Conservation (phyloP, 2,888 invertebrate genomes). For the Torymus texanus region DNA sequence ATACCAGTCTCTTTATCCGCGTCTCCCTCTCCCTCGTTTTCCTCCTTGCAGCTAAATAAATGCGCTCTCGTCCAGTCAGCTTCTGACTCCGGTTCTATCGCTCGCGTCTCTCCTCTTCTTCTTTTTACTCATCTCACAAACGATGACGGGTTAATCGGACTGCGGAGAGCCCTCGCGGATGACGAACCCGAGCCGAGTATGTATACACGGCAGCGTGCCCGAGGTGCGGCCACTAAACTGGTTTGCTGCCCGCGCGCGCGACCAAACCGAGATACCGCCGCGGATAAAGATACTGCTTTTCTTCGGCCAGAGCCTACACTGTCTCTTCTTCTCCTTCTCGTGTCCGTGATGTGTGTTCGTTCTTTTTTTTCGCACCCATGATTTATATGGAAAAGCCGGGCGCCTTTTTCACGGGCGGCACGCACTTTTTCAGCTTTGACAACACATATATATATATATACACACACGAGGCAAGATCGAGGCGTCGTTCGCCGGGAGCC, state of each 20-base stretch:
- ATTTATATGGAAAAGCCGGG: constrained; percentile 46
- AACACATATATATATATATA: too few species aligned
- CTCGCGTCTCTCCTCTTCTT: not conserved
- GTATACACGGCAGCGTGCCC: not conserved
- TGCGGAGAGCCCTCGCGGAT: constrained; percentile 24
- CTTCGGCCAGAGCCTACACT: constrained; percentile 13
- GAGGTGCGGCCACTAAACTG: constrained; percentile 23
- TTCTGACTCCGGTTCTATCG: not conserved
- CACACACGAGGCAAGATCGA: constrained; percentile 10
- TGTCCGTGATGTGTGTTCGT: not conserved
- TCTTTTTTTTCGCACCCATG: constrained; percentile 9
- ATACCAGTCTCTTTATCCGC: not conserved
- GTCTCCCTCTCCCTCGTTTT: not conserved
- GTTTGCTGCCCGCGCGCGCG: constrained; percentile 19
- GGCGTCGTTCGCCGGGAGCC: constrained; percentile 2
- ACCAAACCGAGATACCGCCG: constrained; percentile 45
- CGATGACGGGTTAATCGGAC: constrained; percentile 54
- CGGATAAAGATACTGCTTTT: constrained; percentile 34
- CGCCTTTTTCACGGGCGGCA: constrained; percentile 36
- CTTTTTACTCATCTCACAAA: constrained; percentile 13
- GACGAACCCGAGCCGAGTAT: constrained; percentile 31
- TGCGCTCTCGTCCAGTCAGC: not conserved
- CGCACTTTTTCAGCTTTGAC: constrained; percentile 28
- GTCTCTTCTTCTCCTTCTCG: not conserved
- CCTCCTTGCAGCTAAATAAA: not conserved